These are phyloP conservation scores for Thalassarche chlororhynchos DNA, from an alignment of 2,113 vertebrate genomes.

Conservation along the genomic window DNA sequence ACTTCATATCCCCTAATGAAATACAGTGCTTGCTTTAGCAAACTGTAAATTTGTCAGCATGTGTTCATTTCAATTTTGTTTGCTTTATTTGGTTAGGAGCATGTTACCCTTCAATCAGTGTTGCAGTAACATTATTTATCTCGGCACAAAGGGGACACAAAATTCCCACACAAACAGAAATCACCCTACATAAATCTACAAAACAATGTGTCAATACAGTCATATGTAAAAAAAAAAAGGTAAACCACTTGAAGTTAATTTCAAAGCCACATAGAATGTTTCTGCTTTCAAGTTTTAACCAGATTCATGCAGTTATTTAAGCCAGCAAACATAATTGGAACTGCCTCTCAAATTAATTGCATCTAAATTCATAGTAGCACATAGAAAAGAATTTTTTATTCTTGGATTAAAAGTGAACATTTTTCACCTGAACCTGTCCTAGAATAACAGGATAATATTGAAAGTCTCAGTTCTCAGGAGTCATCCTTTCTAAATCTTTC, in stretches of 20 bases:
- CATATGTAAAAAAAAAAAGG: not conserved
- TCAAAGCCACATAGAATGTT: not conserved
- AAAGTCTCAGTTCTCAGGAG: not conserved
- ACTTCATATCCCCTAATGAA: not conserved
- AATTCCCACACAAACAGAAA: not conserved
- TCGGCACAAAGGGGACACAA: not conserved
- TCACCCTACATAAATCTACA: not conserved
- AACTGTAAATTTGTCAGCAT: not conserved
- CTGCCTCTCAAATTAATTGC: not conserved
- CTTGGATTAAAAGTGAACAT: not conserved
- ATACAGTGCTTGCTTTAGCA: not conserved
- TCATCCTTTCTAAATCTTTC: not conserved
- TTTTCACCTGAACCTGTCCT: not conserved
- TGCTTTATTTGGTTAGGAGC: not conserved
- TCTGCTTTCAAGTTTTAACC: not conserved
- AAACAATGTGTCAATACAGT: not conserved
- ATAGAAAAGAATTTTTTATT: not conserved
- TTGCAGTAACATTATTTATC: not conserved
- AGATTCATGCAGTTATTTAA: not conserved
- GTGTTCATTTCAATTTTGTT: not conserved
- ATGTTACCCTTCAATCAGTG: not conserved
- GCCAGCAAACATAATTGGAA: not conserved
- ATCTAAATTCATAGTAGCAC: not conserved
- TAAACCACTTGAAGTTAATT: not conserved
- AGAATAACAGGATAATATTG: not conserved